phyloP scores from a whole-genome alignment of 2,888 invertebrate species.

The Tridacna crocea region DNA sequence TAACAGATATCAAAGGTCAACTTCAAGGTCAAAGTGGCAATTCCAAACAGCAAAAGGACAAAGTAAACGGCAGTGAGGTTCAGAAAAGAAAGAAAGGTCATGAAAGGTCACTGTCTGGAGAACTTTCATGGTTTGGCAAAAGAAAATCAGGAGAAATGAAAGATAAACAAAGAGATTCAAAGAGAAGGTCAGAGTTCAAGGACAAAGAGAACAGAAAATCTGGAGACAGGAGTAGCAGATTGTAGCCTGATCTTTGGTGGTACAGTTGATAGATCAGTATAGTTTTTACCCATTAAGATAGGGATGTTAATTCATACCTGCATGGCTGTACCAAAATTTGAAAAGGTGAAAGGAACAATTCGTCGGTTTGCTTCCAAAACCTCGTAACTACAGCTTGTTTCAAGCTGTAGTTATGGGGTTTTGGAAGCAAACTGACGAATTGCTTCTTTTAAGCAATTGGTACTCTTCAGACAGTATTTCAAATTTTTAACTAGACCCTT shows the following conservation, averaged over 20 bases:
- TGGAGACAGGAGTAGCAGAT: slow-evolving; percentile 23
- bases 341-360: not conserved
- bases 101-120: slow-evolving; percentile 43
- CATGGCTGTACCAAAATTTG: not conserved
- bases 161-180: slow-evolving; percentile 45
- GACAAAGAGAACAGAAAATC: slow-evolving; percentile 42
- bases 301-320: not conserved
- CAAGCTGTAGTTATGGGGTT: too few relatives aligned
- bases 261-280: not conserved
- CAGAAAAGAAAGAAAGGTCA: slow-evolving; percentile 44
- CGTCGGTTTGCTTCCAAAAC: too few relatives aligned
- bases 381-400: too few relatives aligned
- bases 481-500: too few relatives aligned
- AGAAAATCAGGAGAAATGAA: slow-evolving; percentile 48
- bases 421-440: too few relatives aligned
- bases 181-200: slow-evolving; percentile 44
- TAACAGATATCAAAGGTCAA: slow-evolving; percentile 69
- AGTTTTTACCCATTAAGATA: not conserved
- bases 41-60: slow-evolving; percentile 9
- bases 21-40: not conserved
- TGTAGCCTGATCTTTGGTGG: not conserved
- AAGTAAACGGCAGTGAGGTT: slow-evolving; percentile 17
- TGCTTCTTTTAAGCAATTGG: not conserved
- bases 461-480: not conserved
- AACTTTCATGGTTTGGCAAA: slow-evolving; percentile 48